Percentiles rank a stretch among this genome's conserved stretches.
These are phyloP conservation scores for Gymnoscelis rufifasciata DNA, from an alignment of 2,888 invertebrate genomes.

Conservation along the genomic window DNA sequence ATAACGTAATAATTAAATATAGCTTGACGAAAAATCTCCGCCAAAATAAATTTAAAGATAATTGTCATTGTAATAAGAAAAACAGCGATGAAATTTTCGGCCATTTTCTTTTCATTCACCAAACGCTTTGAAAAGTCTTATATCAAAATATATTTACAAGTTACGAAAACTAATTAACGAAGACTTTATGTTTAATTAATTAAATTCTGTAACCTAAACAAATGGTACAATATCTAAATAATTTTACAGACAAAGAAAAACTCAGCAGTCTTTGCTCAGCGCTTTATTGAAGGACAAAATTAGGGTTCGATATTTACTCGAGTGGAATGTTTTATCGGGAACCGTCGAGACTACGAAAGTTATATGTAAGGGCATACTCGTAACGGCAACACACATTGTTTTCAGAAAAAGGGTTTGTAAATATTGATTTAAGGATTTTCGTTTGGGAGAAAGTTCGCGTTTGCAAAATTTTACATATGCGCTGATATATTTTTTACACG, in stretches of 20 bases:
- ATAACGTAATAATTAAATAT: no score
- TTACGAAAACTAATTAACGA: not conserved
- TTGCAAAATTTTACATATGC: no score
- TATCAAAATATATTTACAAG: no score
- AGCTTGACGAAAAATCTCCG: no score
- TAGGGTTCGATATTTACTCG: slow-evolving; percentile 22
- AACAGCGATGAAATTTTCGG: no score
- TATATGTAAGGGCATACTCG: slow-evolving; percentile 9
- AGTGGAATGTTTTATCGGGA: slow-evolving; percentile 20
- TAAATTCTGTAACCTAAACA: not conserved
- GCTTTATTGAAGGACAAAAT: slow-evolving; percentile 20
- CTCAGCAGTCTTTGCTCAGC: not conserved
- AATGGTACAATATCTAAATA: not conserved
- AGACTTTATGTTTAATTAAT: not conserved
- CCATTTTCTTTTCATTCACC: no score
- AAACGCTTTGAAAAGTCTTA: no score
- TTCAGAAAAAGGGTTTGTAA: slow-evolving; percentile 1
- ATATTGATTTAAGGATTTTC: not conserved
- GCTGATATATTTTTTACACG: no score
- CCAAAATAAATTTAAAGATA: no score
- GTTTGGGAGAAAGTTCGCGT: not conserved
- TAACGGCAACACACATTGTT: not conserved
- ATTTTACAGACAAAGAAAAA: slow-evolving; percentile 5
- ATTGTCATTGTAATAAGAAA: no score
- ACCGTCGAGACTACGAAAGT: slow-evolving; percentile 15